Evolutionary conservation across 2,797 vertebrate genomes (phyloP).

Genomic region (Tarsius wallacei): DNA sequence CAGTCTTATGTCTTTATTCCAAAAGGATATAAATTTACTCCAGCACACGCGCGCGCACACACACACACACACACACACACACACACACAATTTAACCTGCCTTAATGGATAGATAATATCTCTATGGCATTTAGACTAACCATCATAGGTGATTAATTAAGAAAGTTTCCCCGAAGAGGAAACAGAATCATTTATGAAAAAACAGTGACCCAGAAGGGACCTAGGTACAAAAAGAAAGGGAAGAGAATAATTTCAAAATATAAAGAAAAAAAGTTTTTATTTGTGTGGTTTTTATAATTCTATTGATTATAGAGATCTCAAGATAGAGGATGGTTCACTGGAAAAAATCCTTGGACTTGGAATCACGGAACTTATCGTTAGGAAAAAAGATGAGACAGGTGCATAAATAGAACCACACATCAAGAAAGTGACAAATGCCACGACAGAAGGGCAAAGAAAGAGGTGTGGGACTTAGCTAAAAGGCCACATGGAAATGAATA

Average conservation of each 20-base stretch:
- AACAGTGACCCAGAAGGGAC: background rate
- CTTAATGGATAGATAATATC: background rate
- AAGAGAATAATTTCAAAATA: background rate
- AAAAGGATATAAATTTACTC: conserved; percentile 9
- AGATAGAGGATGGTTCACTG: background rate
- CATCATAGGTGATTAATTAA: background rate
- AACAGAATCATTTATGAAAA: background rate
- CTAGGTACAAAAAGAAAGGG: background rate
- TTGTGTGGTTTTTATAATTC: background rate
- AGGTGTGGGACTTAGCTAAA: background rate
- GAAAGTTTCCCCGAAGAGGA: conserved; percentile 14
- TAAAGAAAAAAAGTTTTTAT: background rate
- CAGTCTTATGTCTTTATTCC: background rate
- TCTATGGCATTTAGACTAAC: background rate
- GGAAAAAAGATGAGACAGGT: background rate
- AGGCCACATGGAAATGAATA: background rate
- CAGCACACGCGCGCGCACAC: background rate
- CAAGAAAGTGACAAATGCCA: background rate
- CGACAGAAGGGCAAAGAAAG: background rate
- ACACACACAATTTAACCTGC: background rate
- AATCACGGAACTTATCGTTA: background rate
- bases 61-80: background rate
- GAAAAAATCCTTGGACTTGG: conserved; percentile 1
- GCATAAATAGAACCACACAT: background rate
- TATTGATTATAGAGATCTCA: background rate